phyloP scores from a whole-genome alignment of 1,140 invertebrate species.

The Homalodisca vitripennis region DNA sequence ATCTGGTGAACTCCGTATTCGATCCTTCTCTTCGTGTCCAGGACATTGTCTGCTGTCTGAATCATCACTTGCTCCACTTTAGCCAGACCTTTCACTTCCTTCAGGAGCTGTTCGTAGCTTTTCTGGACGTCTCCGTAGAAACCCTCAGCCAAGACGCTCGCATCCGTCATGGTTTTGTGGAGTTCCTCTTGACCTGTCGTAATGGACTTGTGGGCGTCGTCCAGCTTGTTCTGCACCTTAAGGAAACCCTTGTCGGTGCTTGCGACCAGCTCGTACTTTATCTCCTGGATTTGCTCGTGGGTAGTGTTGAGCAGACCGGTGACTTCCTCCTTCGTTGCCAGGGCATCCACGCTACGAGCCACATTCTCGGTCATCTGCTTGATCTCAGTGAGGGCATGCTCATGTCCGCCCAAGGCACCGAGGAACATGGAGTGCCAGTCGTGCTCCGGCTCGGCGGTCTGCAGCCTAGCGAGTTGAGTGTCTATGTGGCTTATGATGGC shows the following conservation, averaged over 20 bases:
- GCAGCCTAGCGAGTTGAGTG: constrained; percentile 14
- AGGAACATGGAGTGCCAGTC: constrained; percentile 28
- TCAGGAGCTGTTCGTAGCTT: constrained; percentile 38
- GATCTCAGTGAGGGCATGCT: constrained; percentile 43
- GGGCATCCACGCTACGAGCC: not conserved
- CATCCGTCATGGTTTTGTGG: constrained; percentile 31
- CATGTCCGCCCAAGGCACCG: constrained; percentile 11
- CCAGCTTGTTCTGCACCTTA: constrained; percentile 43
- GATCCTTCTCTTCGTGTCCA: constrained; percentile 79
- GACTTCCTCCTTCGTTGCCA: constrained; percentile 24
- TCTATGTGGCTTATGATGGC: constrained; percentile 17
- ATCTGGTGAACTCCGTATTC: constrained; percentile 85
- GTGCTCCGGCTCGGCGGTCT: not conserved
- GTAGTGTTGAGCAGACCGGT: constrained; percentile 21
- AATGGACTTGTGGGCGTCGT: constrained; percentile 43
- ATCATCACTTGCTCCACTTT: constrained; percentile 79
- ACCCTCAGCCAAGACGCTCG: constrained; percentile 29
- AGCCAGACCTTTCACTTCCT: constrained; percentile 49
- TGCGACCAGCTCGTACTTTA: constrained; percentile 34
- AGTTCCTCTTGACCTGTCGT: constrained; percentile 30
- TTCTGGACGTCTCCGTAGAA: constrained; percentile 48
- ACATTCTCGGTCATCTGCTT: constrained; percentile 45
- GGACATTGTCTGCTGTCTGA: constrained; percentile 79
- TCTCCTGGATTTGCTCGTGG: constrained; percentile 21
- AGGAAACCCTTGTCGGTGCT: constrained; percentile 32